Percentiles rank a stretch among this genome's conserved stretches.
phyloP scores from a whole-genome alignment of 2,797 vertebrate species.

The Hyperoplus immaculatus region DNA sequence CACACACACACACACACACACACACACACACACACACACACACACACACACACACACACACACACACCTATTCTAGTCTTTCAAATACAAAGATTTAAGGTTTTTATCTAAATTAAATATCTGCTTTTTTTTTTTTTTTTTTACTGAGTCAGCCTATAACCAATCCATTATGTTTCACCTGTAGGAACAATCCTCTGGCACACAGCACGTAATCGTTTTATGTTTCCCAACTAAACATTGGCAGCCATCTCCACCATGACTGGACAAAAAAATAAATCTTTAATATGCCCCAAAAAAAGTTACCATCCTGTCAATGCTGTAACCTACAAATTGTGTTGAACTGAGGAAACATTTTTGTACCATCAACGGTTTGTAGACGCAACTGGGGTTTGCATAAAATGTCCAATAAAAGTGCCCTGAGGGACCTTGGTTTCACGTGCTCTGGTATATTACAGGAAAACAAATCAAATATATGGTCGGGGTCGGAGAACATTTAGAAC shows the following conservation, averaged over 20 bases:
- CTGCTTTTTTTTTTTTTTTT: background rate
- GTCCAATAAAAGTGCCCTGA: too few species aligned
- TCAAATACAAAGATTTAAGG: constrained; percentile 2
- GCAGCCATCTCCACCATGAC: background rate
- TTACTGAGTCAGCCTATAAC: constrained; percentile 2
- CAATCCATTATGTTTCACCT: constrained; percentile 5
- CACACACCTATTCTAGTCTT: constrained; percentile 2
- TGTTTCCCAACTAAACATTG: constrained; percentile 9
- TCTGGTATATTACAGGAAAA: too few species aligned
- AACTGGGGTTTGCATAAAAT: too few species aligned
- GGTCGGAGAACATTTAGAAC: background rate
- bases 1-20: too few species aligned
- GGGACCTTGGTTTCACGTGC: too few species aligned
- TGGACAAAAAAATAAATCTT: background rate
- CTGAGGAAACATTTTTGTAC: background rate
- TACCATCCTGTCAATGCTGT: background rate
- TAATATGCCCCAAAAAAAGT: background rate
- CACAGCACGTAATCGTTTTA: background rate
- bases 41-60: too few species aligned
- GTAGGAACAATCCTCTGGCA: constrained; percentile 4
- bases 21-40: too few species aligned
- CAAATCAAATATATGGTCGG: too few species aligned
- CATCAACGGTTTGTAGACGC: background rate
- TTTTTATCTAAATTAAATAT: constrained; percentile 38
- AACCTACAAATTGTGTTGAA: background rate